A percentile compares a stretch with the other conserved stretches of the same genome.
Evolutionary conservation across 2,888 invertebrate species (phyloP).

Genomic region (Andricus curvator): DNA sequence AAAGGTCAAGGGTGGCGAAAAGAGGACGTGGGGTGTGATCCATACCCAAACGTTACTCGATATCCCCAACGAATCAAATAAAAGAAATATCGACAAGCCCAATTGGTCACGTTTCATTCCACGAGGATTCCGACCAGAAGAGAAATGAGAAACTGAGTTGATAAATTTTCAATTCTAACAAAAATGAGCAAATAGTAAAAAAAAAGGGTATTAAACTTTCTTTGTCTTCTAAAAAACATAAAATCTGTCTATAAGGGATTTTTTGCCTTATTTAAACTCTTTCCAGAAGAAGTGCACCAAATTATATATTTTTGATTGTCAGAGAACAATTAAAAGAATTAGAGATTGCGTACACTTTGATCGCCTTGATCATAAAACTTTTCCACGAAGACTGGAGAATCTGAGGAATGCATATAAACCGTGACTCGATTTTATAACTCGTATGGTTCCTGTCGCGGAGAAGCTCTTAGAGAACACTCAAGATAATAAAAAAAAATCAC

Average conservation of each 20-base stretch:
- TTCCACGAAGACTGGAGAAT: slow-evolving; percentile 33
- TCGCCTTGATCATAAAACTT: slow-evolving; percentile 18
- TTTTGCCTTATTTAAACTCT: background rate
- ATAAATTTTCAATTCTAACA: background rate
- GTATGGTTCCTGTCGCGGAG: slow-evolving; percentile 24
- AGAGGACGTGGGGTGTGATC: slow-evolving; percentile 46
- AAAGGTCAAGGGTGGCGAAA: slow-evolving; percentile 13
- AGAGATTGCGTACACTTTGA: slow-evolving; percentile 13
- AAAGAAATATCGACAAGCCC: slow-evolving; percentile 58
- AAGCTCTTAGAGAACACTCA: slow-evolving; percentile 9
- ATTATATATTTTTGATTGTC: background rate
- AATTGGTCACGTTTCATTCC: slow-evolving; percentile 57
- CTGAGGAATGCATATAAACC: slow-evolving; percentile 53
- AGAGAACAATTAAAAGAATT: slow-evolving; percentile 12
- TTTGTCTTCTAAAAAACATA: too few species aligned
- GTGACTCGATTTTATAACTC: slow-evolving; percentile 39
- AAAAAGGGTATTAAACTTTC: too few species aligned
- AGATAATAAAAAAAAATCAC: slow-evolving; percentile 41
- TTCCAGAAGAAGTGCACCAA: background rate
- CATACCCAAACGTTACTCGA: slow-evolving; percentile 54
- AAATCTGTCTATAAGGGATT: background rate
- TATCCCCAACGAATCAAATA: slow-evolving; percentile 49
- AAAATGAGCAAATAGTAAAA: too few species aligned
- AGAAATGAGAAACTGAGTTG: slow-evolving; percentile 55
- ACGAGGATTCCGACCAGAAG: slow-evolving; percentile 52